phyloP scores from a whole-genome alignment of 2,888 invertebrate species.

The Xestia sexstrigata region DNA sequence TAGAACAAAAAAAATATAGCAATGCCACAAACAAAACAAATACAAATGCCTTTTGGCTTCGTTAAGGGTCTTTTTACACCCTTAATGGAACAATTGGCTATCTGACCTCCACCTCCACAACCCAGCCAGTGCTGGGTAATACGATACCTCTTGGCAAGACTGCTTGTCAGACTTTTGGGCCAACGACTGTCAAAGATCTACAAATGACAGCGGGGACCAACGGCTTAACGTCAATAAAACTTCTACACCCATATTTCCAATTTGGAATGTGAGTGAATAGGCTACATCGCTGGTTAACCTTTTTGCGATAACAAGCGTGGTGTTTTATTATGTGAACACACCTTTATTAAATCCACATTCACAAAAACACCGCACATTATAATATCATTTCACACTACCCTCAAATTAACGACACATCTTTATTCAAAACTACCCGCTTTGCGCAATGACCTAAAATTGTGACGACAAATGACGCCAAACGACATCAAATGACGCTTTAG shows the following conservation, averaged over 20 bases:
- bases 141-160: neutral
- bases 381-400: slow-evolving; percentile 4
- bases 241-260: neutral
- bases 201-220: neutral
- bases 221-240: neutral
- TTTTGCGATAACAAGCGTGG: neutral
- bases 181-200: neutral
- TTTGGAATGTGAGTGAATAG: neutral
- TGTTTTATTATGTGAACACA: neutral
- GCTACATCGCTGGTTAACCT: neutral
- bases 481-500: slow-evolving; percentile 52
- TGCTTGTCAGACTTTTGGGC: no score
- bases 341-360: neutral
- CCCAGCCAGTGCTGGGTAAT: neutral
- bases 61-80: no score
- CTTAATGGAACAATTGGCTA: neutral
- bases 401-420: slow-evolving; percentile 23
- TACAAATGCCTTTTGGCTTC: no score
- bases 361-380: neutral
- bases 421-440: slow-evolving; percentile 38
- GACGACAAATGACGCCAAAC: slow-evolving; percentile 24
- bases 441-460: slow-evolving; percentile 35
- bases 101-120: neutral
- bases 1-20: no score
- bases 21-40: no score